A percentile compares a stretch with the other conserved stretches of the same genome.
These are phyloP conservation scores for Paralvinella palmiformis DNA, from an alignment of 1,140 invertebrate species.

Conservation along the genomic window DNA sequence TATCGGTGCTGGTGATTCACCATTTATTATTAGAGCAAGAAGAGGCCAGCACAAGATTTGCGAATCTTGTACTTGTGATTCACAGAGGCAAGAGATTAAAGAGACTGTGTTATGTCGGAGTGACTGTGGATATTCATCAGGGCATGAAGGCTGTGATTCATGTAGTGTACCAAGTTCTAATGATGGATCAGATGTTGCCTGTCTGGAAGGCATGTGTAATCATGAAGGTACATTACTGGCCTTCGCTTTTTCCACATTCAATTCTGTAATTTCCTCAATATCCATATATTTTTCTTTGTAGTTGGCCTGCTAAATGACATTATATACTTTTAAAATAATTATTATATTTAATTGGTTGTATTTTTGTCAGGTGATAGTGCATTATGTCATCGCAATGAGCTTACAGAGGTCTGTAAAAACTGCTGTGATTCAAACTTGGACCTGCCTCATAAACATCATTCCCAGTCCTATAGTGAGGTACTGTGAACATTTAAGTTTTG, in stretches of 20 bases:
- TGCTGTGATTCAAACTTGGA: not conserved
- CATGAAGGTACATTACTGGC: conserved; percentile 14
- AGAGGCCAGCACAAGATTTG: no score
- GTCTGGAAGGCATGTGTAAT: conserved; percentile 32
- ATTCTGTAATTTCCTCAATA: no score
- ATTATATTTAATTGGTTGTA: not conserved
- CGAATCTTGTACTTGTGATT: no score
- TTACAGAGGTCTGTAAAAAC: not conserved
- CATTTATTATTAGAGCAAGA: no score
- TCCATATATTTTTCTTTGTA: no score
- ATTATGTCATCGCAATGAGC: conserved; percentile 1
- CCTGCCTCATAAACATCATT: no score
- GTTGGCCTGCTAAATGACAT: no score
- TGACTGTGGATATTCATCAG: conserved; percentile 43
- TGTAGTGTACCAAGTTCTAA: conserved; percentile 44
- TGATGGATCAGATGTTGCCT: conserved; percentile 39
- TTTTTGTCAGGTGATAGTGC: not conserved
- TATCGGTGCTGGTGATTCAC: no score
- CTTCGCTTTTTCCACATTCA: no score
- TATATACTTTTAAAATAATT: no score
- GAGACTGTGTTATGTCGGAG: conserved; percentile 24
- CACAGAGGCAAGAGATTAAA: no score
- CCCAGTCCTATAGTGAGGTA: conserved; percentile 1
- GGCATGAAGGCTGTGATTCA: conserved; percentile 41
- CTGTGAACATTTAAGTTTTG: no score